Evolutionary conservation across 2,888 invertebrate genomes (phyloP).

Genomic region (Dolichopus griseipennis): DNA sequence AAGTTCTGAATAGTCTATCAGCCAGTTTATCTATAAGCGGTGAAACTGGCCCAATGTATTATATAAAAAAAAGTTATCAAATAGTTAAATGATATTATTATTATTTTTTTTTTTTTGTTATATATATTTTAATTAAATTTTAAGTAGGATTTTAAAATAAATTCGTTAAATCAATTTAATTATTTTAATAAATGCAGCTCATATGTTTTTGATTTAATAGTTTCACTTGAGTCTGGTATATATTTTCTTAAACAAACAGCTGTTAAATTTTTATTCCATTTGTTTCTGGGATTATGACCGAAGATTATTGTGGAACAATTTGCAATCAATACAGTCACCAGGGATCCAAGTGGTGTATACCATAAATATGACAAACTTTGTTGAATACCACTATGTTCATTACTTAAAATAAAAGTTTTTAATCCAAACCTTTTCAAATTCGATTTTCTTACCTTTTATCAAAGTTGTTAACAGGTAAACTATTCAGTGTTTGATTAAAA

Average conservation of each 20-base stretch:
- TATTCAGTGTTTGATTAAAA: not conserved
- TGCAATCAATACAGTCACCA: slow-evolving; percentile 50
- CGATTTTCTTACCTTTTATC: too few relatives aligned
- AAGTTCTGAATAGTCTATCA: too few relatives aligned
- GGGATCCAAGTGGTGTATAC: slow-evolving; percentile 54
- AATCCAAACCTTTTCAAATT: too few relatives aligned
- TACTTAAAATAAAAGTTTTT: not conserved
- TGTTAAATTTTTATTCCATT: slow-evolving; percentile 49
- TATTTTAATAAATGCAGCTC: not conserved
- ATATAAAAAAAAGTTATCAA: not conserved
- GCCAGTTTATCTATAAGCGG: too few relatives aligned
- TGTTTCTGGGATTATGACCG: slow-evolving; percentile 43
- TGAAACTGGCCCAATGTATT: too few relatives aligned
- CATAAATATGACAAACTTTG: slow-evolving; percentile 58
- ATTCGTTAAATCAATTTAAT: not conserved
- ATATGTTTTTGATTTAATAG: not conserved
- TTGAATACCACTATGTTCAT: not conserved
- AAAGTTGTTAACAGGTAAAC: too few relatives aligned
- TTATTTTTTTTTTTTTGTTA: not conserved
- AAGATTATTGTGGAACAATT: slow-evolving; percentile 48
- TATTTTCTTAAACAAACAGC: slow-evolving; percentile 52
- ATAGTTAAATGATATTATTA: not conserved
- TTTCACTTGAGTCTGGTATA: not conserved
- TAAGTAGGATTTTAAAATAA: not conserved
- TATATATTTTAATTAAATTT: too few relatives aligned